Percentiles rank a stretch among this genome's conserved stretches.
phyloP scores from a whole-genome alignment of 2,888 invertebrate species.

The Tethea ocularis region DNA sequence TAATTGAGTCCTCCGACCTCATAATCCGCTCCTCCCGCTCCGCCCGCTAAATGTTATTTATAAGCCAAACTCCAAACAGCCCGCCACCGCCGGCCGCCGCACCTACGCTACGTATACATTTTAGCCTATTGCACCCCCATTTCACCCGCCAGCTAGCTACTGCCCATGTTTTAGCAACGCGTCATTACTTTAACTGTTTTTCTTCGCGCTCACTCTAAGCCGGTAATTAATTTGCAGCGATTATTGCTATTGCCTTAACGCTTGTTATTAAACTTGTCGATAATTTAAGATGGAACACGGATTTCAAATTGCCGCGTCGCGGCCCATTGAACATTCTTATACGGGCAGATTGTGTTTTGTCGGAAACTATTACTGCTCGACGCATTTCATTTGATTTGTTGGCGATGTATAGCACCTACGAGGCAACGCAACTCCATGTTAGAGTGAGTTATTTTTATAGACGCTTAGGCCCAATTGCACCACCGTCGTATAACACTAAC shows the following conservation, averaged over 20 bases:
- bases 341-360: constrained; percentile 67
- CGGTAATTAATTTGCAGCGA: constrained; percentile 75
- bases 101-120: constrained; percentile 60
- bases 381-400: constrained; percentile 63
- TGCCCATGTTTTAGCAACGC: constrained; percentile 49
- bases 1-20: constrained; percentile 83
- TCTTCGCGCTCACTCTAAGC: constrained; percentile 63
- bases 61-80: constrained; percentile 69
- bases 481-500: too few relatives aligned
- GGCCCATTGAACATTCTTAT: constrained; percentile 68
- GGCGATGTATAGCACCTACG: constrained; percentile 64
- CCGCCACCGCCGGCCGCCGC: constrained; percentile 48
- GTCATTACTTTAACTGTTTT: constrained; percentile 69
- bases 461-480: too few relatives aligned
- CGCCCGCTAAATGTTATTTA: constrained; percentile 81
- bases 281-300: constrained; percentile 79
- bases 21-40: constrained; percentile 75
- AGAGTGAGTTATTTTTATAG: constrained; percentile 56
- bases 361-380: constrained; percentile 57
- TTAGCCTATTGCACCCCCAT: constrained; percentile 63
- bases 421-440: constrained; percentile 55
- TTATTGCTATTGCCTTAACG: constrained; percentile 73
- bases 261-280: constrained; percentile 81
- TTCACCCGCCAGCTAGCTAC: constrained; percentile 30
- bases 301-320: constrained; percentile 74